A percentile compares a stretch with the other conserved stretches of the same genome.
Evolutionary conservation across 2,113 vertebrate species (phyloP).

Genomic region (Paramormyrops kingsleyae): DNA sequence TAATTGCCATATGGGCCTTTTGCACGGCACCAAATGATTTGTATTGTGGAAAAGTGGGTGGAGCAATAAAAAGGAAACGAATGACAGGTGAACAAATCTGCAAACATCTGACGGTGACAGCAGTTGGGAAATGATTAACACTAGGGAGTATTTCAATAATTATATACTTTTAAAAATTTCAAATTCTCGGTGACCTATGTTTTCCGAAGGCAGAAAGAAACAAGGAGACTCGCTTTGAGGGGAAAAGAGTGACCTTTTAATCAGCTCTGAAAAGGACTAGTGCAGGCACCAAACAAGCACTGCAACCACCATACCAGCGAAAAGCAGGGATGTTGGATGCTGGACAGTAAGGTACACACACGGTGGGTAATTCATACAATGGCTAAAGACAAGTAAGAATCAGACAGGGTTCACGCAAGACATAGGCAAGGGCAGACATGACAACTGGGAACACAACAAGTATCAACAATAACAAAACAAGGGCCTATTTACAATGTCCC

Average conservation of each 20-base stretch:
- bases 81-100: not conserved
- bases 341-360: not conserved
- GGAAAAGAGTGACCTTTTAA: not conserved
- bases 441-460: not conserved
- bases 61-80: not conserved
- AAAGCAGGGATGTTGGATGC: not conserved
- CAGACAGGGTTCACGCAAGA: not conserved
- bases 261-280: not conserved
- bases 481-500: not conserved
- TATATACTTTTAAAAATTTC: not conserved
- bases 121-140: not conserved
- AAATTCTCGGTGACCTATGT: too few species aligned
- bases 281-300: not conserved
- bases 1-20: not conserved
- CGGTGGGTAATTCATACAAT: not conserved
- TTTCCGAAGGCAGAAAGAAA: not conserved
- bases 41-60: not conserved
- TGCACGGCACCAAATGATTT: not conserved
- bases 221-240: not conserved
- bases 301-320: not conserved
- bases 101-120: not conserved
- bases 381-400: not conserved
- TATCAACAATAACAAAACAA: not conserved
- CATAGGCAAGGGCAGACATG: not conserved
- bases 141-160: not conserved